Base-by-base conservation (phyloP, 2,113 vertebrate species). In the Hirundichthys speculiger region DNA sequence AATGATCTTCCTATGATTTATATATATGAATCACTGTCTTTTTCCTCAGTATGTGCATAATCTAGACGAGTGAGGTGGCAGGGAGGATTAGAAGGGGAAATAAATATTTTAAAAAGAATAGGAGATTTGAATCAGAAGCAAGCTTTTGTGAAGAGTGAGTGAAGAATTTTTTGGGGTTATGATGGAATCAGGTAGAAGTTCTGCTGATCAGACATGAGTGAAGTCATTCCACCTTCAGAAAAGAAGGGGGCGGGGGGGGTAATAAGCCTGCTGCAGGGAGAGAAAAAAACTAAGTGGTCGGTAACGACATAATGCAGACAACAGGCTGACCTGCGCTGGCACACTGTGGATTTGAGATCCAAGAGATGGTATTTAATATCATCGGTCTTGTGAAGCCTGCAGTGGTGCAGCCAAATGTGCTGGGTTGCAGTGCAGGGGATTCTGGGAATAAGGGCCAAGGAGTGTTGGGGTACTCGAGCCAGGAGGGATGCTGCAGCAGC, bases 231-330 rank as follows among this genome's bases (percentile, higher is more conserved):
- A 34, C 30, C 6, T 34, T 34, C 30, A 34, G 30, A 34, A 10
- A 5, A 2, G 4, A 34, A 10, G 30, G 7, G 30, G 5, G 13
- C 42, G 0, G n/a, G 0, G 12, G 34, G 48, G 70, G 73, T 80
- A 82, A 79, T 60, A 66, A 71, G 64, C 16, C 49, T 73, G 83
- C 87, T 12, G 79, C 66, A 69, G 72, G 75, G 77, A 73, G 69
- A 66, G 77, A 10, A 55, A 10, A 55, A 22, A 67, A 70, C 75
- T 86, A 85, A 83, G 75, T 86, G 79, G 79, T 75, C 78, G 82
- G 77, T 82, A 76, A 73, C 30, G 57, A 73, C 77, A 77, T 74
- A 86, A 82, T 89, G 77, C 84, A 89, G 82, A 87, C 87, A 74
- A 82, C 64, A 74, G 57, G 21, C 58, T 5, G 53, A 68, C 65